These are phyloP conservation scores for Tonatia bakeri DNA, from an alignment of 2,113 vertebrate species.

Conservation along the genomic window DNA sequence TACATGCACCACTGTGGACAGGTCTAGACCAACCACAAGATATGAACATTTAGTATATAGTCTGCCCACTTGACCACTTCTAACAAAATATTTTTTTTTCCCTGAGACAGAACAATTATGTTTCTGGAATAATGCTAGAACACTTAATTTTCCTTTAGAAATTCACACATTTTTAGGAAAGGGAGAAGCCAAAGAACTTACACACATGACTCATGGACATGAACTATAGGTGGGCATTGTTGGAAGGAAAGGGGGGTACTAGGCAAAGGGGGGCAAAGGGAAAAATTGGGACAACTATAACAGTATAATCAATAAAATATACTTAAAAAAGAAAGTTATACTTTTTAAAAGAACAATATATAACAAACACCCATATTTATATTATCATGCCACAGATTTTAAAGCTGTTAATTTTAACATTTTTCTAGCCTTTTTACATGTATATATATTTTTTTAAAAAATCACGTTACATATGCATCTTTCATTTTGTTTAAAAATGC, in stretches of 20 bases:
- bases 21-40: neutral
- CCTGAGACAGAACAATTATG: neutral
- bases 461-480: neutral
- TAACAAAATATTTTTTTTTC: neutral
- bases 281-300: no score
- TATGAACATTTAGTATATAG: neutral
- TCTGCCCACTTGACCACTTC: neutral
- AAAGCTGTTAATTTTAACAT: slow-evolving; percentile 3
- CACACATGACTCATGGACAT: no score
- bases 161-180: neutral
- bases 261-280: no score
- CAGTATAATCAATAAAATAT: no score
- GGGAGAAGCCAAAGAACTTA: no score
- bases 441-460: neutral
- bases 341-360: neutral
- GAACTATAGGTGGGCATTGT: no score
- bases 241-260: no score
- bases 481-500: neutral
- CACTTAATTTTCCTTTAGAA: neutral
- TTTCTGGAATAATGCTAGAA: neutral
- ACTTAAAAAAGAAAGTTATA: no score
- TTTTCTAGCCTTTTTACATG: slow-evolving; percentile 14
- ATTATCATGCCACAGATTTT: neutral
- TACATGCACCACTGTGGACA: neutral
- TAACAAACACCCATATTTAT: neutral